Conservation (phyloP, 2,797 vertebrate species). For the Aldrovandia affinis region DNA sequence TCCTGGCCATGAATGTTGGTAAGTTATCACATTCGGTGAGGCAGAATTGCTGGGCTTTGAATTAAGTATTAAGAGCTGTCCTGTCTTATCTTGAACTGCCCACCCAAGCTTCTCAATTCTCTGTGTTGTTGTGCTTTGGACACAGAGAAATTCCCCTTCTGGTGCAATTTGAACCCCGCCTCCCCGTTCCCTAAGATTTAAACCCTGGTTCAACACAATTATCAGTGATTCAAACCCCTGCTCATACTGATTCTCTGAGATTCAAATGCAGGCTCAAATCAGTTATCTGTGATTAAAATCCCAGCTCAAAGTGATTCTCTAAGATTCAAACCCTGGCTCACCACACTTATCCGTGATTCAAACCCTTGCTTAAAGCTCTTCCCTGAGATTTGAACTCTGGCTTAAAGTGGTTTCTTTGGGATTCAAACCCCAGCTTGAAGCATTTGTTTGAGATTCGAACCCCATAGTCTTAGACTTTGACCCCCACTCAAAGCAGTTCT, state of each 20-base stretch:
- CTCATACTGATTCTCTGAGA: not conserved
- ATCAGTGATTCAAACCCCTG: not conserved
- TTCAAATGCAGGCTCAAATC: conserved; percentile 12
- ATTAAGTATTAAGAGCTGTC: not conserved
- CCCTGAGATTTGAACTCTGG: not conserved
- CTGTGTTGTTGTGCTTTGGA: not conserved
- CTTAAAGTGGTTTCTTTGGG: not conserved
- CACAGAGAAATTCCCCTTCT: conserved; percentile 1
- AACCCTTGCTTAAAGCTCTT: not conserved
- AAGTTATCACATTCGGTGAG: not conserved
- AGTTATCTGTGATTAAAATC: not conserved
- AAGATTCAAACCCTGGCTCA: conserved; percentile 1
- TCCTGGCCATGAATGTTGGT: not conserved
- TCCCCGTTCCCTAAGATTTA: not conserved
- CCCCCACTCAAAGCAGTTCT: not conserved
- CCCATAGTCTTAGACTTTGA: not conserved
- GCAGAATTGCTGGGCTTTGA: not conserved
- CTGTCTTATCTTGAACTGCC: not conserved
- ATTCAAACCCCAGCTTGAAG: not conserved
- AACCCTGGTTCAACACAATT: not conserved
- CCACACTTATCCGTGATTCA: not conserved
- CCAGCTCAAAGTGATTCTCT: not conserved
- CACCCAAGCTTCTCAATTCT: not conserved
- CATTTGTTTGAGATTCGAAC: not conserved
- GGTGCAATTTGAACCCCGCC: not conserved